Evolutionary conservation across 1,140 invertebrate genomes (phyloP), one percentile per base, ranked within the genome.

Genomic region (Cotesia chilonis): DNA sequence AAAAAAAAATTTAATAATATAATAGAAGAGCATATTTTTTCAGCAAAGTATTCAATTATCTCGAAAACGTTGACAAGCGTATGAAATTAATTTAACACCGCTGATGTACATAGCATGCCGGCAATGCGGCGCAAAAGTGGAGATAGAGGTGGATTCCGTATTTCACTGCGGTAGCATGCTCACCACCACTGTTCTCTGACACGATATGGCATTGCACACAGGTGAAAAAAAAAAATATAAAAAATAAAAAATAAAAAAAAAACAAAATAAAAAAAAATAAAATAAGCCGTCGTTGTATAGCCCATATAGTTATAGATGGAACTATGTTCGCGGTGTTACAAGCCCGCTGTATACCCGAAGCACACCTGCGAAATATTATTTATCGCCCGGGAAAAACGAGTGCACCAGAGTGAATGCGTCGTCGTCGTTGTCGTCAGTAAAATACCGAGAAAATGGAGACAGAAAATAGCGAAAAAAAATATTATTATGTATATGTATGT

Each of bases 281-380:
- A 47, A 47, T 47, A 47, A 47, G 6, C 6, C 41, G 10, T 47
- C 41, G 41, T 47, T 10, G 41, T 47, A 47, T 47, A 47, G 41
- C 41, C 10, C 2, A 28, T 28, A 28, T 28, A 28, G 28, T 28
- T 47, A 47, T 47, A 47, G 41, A 47, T 63, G 64, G 41, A 72
- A 51, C 59, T 68, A 76, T 75, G 66, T 67, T 71, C 72, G 59
- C 57, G 66, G 72, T 66, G 73, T 79, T 80, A 78, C 76, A 74
- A 67, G 69, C 67, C 36, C 65, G 74, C 41, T 72, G 70, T 75
- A 74, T 73, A 60, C 76, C 73, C 76, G 59, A 61, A 75, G 76
- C 73, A 76, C 85, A 86, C 81, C 85, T 85, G 85, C 80, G 79
- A 82, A 83, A 82, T 84, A 82, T 84, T 81, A 84, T 86, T 84